Evolutionary conservation across 2,113 vertebrate species (phyloP), one percentile per base, ranked within the genome.

Genomic region (Crypturellus undulatus): DNA sequence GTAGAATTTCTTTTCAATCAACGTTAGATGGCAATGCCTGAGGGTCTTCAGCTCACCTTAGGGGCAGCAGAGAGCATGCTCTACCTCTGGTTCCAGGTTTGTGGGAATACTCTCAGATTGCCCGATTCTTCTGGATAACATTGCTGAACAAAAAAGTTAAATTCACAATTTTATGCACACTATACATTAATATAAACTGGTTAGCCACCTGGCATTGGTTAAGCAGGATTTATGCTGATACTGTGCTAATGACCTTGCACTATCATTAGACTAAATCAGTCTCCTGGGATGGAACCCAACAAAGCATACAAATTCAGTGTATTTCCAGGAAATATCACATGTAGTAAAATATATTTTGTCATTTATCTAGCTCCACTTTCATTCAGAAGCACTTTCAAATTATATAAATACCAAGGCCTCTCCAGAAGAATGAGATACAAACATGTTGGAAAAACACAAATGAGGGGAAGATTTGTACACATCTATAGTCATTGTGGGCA

Each of bases 181-280:
- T 60, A 36, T 47, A 62, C 38, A 89, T 96, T 94, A 91, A 62
- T 82, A 94, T 65, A 79, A 90, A 87, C 85, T 43, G 91, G 84
- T 90, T 95, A 94, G 86, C 77, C 69, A 95, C 85, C 65, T 96
- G 92, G 93, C 88, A 69, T 13, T 96, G 73, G 92, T 96, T 93
- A 94, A 89, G 83, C 65, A 96, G 69, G 93, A 96, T 95, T 95
- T 93, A 95, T 96, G 72, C 79, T 90, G 90, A 68, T 88, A 68
- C 59, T 93, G 47, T 79, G 58, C 83, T 96, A 95, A 97, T 96
- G 93, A 95, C 88, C 92, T 95, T 94, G 88, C 88, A 69, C 47
- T 96, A 72, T 84, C 87, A 79, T 95, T 95, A 96, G 49, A 84
- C 72, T 94, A 93, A 93, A 96, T 93, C 90, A 81, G 79, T 87